Percentiles rank a stretch among this genome's conserved stretches.
phyloP scores from a whole-genome alignment of 2,888 invertebrate genomes.

The Capitulum mitella region DNA sequence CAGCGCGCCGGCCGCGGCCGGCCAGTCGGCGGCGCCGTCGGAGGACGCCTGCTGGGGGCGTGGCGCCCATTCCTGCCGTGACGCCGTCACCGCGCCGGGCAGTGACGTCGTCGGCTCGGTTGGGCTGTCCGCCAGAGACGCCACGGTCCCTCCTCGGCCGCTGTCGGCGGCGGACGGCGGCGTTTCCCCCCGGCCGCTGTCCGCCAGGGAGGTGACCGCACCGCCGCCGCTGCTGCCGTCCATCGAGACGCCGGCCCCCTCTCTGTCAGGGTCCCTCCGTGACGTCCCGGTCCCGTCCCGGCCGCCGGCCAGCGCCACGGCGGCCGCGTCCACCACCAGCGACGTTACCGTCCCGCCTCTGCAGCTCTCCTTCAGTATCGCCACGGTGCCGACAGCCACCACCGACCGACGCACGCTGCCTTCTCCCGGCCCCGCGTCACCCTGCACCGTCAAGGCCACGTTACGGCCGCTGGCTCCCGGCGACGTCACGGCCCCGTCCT shows the following conservation, averaged over 20 bases:
- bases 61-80: background rate
- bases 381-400: background rate
- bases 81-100: background rate
- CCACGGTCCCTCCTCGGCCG: background rate
- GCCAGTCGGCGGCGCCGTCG: background rate
- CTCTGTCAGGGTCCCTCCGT: background rate
- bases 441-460: background rate
- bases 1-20: background rate
- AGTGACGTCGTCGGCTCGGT: too few relatives aligned
- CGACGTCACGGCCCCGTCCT: background rate
- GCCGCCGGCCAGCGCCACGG: background rate
- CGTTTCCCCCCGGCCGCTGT: background rate
- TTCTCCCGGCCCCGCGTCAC: background rate
- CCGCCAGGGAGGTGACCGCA: background rate
- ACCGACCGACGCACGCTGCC: background rate
- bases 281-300: background rate
- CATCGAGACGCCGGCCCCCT: background rate
- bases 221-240: background rate
- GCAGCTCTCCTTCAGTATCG: background rate
- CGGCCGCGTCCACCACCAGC: background rate
- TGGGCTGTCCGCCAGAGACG: background rate
- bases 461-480: background rate
- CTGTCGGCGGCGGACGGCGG: background rate
- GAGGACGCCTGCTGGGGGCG: background rate
- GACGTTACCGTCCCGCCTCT: background rate